Conservation (phyloP, 2,888 invertebrate genomes). For the Chloromyia formosa region DNA sequence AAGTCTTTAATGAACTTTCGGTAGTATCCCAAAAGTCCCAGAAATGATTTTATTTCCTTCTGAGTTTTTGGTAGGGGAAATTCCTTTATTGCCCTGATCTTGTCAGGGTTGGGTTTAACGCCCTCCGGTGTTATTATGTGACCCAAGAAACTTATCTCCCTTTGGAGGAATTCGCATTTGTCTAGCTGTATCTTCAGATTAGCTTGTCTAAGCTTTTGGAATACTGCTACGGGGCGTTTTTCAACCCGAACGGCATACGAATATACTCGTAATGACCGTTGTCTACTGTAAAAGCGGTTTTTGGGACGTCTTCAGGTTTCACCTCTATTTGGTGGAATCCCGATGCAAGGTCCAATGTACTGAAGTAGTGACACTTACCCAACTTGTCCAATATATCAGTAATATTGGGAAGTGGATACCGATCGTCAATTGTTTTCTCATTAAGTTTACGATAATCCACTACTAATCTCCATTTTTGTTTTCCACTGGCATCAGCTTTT, state of each 20-base stretch:
- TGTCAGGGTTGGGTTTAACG: constrained; percentile 56
- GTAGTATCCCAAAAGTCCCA: constrained; percentile 52
- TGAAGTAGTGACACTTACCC: constrained; percentile 58
- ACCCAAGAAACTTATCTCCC: constrained; percentile 55
- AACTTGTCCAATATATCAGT: constrained; percentile 57
- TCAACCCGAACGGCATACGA: constrained; percentile 41
- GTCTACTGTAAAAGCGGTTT: constrained; percentile 51
- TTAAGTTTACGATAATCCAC: constrained; percentile 59
- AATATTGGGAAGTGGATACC: constrained; percentile 58
- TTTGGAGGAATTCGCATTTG: constrained; percentile 52
- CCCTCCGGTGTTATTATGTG: constrained; percentile 56
- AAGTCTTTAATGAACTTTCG: constrained; percentile 51
- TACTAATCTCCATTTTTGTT: constrained; percentile 56
- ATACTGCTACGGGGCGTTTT: background rate
- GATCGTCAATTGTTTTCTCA: constrained; percentile 56
- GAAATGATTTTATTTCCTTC: constrained; percentile 50
- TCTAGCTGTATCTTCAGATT: background rate
- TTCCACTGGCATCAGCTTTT: constrained; percentile 49
- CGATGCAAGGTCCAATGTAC: constrained; percentile 54
- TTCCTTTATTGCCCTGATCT: constrained; percentile 53
- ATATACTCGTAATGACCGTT: constrained; percentile 49
- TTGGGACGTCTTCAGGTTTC: constrained; percentile 48
- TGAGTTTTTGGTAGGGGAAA: background rate
- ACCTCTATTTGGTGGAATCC: constrained; percentile 57
- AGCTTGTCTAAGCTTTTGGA: background rate